These are phyloP conservation scores for Malthinus flaveolus DNA, from an alignment of 2,888 invertebrate genomes.

Conservation along the genomic window DNA sequence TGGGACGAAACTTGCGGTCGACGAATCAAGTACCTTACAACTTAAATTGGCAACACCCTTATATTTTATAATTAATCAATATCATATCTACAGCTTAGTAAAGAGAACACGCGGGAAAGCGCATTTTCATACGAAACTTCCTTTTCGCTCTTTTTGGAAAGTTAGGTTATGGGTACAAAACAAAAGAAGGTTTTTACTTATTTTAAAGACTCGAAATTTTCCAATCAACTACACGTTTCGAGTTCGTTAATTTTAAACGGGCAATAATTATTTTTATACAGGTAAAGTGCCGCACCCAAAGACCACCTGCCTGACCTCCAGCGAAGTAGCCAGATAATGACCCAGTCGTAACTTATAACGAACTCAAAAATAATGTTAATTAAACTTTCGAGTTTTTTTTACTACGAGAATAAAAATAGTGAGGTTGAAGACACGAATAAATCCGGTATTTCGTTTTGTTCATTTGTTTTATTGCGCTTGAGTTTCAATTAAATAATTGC, in stretches of 20 bases:
- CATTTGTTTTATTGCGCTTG: neutral
- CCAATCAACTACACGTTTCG: neutral
- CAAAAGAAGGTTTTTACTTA: too few species aligned
- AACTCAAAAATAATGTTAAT: constrained; percentile 17
- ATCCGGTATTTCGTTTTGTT: constrained; percentile 1
- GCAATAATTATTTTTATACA: constrained; percentile 30
- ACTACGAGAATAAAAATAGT: constrained; percentile 1
- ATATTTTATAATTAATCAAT: constrained; percentile 8
- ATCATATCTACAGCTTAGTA: constrained; percentile 4
- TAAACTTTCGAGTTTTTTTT: neutral
- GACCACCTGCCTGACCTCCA: constrained; percentile 50
- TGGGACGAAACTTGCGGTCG: neutral
- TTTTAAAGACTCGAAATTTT: too few species aligned
- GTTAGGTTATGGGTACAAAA: too few species aligned
- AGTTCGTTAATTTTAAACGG: constrained; percentile 24
- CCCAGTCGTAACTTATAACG: constrained; percentile 32
- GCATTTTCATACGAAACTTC: too few species aligned
- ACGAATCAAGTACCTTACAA: constrained; percentile 3
- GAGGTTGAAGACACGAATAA: too few species aligned
- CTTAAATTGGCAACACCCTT: constrained; percentile 7
- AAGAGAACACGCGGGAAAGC: neutral
- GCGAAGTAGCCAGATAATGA: constrained; percentile 46
- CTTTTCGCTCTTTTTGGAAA: too few species aligned
- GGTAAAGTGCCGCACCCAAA: constrained; percentile 42
- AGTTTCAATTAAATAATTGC: neutral